Conservation (phyloP, 2,113 vertebrate species). For the Syngnathus scovelli region DNA sequence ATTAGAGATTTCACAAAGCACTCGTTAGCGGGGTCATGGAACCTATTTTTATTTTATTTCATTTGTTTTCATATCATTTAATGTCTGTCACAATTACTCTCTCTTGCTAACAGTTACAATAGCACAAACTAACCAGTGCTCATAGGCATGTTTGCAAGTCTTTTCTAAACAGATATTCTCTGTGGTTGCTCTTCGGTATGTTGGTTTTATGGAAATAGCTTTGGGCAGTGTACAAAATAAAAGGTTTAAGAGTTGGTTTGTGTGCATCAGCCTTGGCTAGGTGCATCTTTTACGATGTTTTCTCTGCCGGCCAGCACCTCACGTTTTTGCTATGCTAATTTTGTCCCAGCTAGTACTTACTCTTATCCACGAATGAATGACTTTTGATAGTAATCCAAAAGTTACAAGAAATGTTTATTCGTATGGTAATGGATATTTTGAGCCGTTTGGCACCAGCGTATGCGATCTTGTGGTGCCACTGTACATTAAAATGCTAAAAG, state of each 20-base stretch:
- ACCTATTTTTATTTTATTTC: background rate
- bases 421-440: background rate
- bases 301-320: slow-evolving; percentile 21
- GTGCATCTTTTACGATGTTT: slow-evolving; percentile 44
- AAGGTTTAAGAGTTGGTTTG: slow-evolving; percentile 34
- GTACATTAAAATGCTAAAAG: slow-evolving; percentile 26
- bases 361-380: background rate
- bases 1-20: background rate
- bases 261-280: slow-evolving; percentile 28
- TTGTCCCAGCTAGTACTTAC: slow-evolving; percentile 2
- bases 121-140: background rate
- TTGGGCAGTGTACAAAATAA: slow-evolving; percentile 33
- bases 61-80: background rate
- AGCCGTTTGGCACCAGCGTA: background rate
- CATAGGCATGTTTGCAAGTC: slow-evolving; percentile 3
- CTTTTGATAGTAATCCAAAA: background rate
- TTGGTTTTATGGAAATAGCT: slow-evolving; percentile 55
- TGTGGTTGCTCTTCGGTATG: slow-evolving; percentile 41
- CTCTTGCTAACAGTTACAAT: background rate
- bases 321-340: slow-evolving; percentile 11
- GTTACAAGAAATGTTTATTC: background rate
- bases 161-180: slow-evolving; percentile 40
- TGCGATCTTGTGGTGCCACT: background rate
- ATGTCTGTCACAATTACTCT: background rate
- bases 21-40: background rate